phyloP scores from a whole-genome alignment of 2,888 invertebrate species.

The Dolichopus griseipennis region DNA sequence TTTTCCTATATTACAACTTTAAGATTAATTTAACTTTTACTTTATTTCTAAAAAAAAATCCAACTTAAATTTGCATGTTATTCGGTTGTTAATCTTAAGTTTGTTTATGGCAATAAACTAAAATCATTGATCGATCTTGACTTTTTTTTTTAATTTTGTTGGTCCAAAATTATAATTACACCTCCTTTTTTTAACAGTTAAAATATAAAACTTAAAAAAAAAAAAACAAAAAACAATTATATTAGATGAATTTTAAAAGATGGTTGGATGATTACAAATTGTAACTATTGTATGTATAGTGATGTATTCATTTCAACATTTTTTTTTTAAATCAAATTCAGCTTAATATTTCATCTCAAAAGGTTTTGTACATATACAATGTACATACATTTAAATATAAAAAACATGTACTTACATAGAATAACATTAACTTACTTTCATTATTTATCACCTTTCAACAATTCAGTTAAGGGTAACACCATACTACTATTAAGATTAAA shows the following conservation, averaged over 20 bases:
- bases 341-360: neutral
- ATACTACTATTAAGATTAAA: too few relatives aligned
- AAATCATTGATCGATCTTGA: neutral
- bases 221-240: neutral
- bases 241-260: too few relatives aligned
- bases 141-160: neutral
- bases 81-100: neutral
- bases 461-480: neutral
- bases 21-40: too few relatives aligned
- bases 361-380: neutral
- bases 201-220: neutral
- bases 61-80: neutral
- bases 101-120: neutral
- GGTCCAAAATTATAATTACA: too few relatives aligned
- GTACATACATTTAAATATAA: too few relatives aligned
- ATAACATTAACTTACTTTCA: neutral
- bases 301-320: neutral
- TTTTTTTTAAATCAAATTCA: neutral
- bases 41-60: too few relatives aligned
- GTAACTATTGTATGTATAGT: too few relatives aligned
- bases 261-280: too few relatives aligned
- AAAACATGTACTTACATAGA: too few relatives aligned
- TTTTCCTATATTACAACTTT: too few relatives aligned
- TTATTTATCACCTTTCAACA: conserved; percentile 3
- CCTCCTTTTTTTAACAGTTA: too few relatives aligned